Conservation (phyloP, 2,797 vertebrate genomes). For the Lepilemur ruficaudatus region DNA sequence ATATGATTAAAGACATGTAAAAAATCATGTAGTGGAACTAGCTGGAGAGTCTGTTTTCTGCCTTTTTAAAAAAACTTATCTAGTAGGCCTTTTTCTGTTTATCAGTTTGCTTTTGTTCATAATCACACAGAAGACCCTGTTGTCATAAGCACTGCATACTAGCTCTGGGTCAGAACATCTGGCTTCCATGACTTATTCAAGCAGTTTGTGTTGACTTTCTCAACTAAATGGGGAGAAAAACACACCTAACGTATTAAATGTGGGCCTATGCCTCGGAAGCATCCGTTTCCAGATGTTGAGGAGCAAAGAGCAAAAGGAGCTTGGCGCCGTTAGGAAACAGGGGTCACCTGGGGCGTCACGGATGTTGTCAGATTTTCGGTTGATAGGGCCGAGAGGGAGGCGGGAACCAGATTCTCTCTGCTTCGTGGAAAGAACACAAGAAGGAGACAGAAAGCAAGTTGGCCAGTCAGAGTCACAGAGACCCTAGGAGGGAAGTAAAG, state of each 20-base stretch:
- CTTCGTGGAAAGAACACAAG: neutral
- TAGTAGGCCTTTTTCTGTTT: neutral
- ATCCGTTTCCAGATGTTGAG: constrained; percentile 2
- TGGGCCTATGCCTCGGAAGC: neutral
- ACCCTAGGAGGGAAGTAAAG: neutral
- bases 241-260: neutral
- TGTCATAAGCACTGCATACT: neutral
- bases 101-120: constrained; percentile 9
- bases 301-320: neutral
- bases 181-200: constrained; percentile 16
- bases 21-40: neutral
- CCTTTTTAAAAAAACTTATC: neutral
- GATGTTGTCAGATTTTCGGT: neutral
- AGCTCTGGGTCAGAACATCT: neutral
- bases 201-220: neutral
- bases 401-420: neutral
- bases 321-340: neutral
- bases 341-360: neutral
- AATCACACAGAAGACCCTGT: neutral
- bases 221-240: neutral
- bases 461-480: neutral
- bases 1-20: neutral
- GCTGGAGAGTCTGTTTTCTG: neutral
- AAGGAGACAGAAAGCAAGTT: neutral
- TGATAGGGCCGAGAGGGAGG: neutral